A percentile compares a stretch with the other conserved stretches of the same genome.
phyloP scores from a whole-genome alignment of 2,888 invertebrate species.

The Onthophagus sagittarius region DNA sequence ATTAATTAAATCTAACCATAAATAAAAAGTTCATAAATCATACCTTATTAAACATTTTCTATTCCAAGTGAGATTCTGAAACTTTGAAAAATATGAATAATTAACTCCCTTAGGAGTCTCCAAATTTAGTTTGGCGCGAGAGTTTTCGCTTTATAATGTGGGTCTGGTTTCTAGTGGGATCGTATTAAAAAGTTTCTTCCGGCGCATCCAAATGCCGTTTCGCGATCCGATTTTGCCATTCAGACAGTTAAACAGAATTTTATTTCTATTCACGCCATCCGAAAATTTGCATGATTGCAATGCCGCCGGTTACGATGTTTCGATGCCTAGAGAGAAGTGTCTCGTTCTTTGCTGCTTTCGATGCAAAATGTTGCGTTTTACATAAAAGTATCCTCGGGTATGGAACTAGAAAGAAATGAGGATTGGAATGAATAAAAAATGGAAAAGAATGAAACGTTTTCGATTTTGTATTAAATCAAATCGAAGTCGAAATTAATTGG shows the following conservation, averaged over 20 bases:
- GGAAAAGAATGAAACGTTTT: not conserved
- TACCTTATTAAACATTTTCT: too few species aligned
- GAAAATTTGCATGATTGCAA: not conserved
- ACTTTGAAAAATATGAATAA: not conserved
- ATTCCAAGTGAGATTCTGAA: too few species aligned
- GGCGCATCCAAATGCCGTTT: not conserved
- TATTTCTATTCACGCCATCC: not conserved
- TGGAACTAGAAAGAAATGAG: not conserved
- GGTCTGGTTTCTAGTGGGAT: not conserved
- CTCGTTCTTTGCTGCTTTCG: not conserved
- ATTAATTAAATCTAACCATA: too few species aligned
- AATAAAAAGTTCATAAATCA: too few species aligned
- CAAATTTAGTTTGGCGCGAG: not conserved
- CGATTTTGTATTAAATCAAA: too few species aligned
- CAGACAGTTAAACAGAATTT: not conserved
- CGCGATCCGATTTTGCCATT: not conserved
- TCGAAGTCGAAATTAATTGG: too few species aligned
- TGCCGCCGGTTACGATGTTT: not conserved
- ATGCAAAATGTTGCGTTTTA: not conserved
- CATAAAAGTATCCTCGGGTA: not conserved
- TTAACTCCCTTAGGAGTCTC: not conserved
- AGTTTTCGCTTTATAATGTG: not conserved
- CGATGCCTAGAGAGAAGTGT: not conserved
- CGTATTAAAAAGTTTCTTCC: not conserved
- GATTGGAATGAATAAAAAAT: not conserved